Base-by-base conservation (phyloP, 1,140 invertebrate species). In the Acromyrmex heyeri region DNA sequence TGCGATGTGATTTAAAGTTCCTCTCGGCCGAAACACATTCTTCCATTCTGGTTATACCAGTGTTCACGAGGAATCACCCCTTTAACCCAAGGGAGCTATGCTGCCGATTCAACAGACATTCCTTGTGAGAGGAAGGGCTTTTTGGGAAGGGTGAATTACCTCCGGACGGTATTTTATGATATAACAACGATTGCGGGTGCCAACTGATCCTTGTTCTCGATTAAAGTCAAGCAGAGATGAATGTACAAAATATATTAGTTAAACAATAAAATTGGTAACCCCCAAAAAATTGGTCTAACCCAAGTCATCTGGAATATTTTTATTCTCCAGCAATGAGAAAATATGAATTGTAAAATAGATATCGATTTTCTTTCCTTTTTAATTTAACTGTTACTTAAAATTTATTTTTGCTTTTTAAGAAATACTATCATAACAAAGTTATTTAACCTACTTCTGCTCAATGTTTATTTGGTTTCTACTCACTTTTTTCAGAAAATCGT, bases 1-100 rank as follows among this genome's bases (percentile, higher is more conserved):
- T 75, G 55, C 55, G 79, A 83, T 73, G 79, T 83, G 79, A 83
- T 83, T 83, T 83, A 83, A 75, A 83, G 79, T 83, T 83, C 69
- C 55, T 75, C 21, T 75, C 79, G 69, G 38, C 21, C 69, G 69
- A 83, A 83, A 83, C 79, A 61, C 79, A 62, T 83, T 83, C 79
- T 83, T 83, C 55, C 69, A 55, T 73, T 83, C 79, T 75, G 57
- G 69, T 83, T 57, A 70, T 62, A 83, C 57, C 38, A 10, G 38
- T 21, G 79, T 73, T 73, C 67, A 24, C 55, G 69, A 83, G 69
- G 27, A 83, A 50, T 55, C 53, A 83, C 24, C 79, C 79, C 79
- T 12, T 21, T 16, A 12, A 14, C 79, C 67, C 79, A 75, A 48
- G 79, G 79, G 79, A 83, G 69, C 79, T 55, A 83, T 83, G 69